Conservation (phyloP, 2,797 vertebrate genomes). For the Anisognathus igniventris region DNA sequence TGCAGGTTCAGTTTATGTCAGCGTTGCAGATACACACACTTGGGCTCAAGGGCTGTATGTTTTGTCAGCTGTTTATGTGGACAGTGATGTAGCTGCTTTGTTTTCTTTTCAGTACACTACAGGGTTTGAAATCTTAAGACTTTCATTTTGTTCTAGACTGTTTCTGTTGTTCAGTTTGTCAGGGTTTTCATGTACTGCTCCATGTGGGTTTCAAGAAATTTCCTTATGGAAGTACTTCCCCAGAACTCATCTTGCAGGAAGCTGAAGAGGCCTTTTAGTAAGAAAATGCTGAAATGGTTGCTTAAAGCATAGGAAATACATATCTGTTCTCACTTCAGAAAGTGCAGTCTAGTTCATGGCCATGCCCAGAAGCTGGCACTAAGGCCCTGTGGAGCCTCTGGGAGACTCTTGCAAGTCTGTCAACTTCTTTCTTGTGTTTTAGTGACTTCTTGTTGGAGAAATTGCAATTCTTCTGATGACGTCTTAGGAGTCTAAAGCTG, state of each 20-base stretch:
- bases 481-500: background rate
- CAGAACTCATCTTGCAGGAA: background rate
- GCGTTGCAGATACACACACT: fast-evolving
- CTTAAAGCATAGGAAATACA: background rate
- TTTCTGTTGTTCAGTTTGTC: background rate
- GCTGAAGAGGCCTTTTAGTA: background rate
- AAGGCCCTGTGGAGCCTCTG: background rate
- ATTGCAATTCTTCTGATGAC: background rate
- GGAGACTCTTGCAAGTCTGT: background rate
- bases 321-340: background rate
- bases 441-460: background rate
- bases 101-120: background rate
- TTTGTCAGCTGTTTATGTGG: background rate
- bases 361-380: background rate
- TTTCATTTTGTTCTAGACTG: background rate
- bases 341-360: background rate
- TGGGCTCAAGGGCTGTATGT: background rate
- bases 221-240: background rate
- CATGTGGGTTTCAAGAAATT: background rate
- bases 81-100: background rate
- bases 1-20: background rate
- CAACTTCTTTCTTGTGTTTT: background rate
- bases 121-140: background rate
- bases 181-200: background rate
- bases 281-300: background rate